phyloP scores from a whole-genome alignment of 2,113 vertebrate genomes.

The Myiopsitta monachus region DNA sequence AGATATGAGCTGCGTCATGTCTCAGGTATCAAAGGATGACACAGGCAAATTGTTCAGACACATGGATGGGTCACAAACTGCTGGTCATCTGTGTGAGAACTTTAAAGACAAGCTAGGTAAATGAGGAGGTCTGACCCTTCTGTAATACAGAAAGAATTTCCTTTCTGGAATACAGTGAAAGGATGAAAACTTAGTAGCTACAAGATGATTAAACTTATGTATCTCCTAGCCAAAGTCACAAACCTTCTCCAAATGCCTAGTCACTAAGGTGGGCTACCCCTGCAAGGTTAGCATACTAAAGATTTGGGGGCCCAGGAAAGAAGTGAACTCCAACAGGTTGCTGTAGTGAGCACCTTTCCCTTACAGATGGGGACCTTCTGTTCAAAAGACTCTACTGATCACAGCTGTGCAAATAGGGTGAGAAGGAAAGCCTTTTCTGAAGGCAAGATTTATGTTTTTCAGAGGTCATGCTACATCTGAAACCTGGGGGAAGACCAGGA shows the following conservation, averaged over 20 bases:
- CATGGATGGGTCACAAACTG: not conserved
- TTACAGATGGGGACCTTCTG: not conserved
- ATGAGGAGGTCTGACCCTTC: not conserved
- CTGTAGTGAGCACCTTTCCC: not conserved
- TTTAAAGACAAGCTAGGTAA: not conserved
- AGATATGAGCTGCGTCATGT: not conserved
- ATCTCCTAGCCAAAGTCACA: not conserved
- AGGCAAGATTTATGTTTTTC: not conserved
- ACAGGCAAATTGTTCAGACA: not conserved
- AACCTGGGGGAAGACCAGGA: not conserved
- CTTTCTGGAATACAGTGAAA: not conserved
- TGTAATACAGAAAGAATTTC: not conserved
- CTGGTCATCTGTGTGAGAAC: not conserved
- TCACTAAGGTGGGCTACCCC: not conserved
- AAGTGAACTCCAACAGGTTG: not conserved
- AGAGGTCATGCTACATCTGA: not conserved
- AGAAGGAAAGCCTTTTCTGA: not conserved
- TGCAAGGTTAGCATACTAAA: not conserved
- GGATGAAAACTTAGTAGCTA: not conserved
- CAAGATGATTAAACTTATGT: not conserved
- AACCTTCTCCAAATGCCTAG: not conserved
- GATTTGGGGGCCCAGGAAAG: not conserved
- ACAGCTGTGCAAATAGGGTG: not conserved
- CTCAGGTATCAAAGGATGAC: not conserved
- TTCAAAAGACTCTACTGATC: not conserved